Conservation (phyloP, 1,140 invertebrate genomes). For the Plodia interpunctella region DNA sequence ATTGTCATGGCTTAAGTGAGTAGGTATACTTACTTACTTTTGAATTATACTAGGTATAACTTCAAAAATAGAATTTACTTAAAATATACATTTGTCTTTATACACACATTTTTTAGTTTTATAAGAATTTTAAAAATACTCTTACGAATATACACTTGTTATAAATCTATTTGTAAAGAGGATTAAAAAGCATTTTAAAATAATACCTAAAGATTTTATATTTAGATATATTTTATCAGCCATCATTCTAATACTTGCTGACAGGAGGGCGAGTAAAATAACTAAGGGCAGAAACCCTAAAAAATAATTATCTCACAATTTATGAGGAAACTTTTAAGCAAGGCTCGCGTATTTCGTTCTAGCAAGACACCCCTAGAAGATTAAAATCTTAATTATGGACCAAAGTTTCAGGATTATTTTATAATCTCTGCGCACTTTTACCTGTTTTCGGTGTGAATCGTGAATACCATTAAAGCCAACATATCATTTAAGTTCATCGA, state of each 20-base stretch:
- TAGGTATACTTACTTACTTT: no score
- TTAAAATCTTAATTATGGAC: constrained; percentile 70
- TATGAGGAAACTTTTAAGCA: constrained; percentile 59
- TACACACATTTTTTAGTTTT: no score
- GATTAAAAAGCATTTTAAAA: no score
- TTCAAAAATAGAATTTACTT: no score
- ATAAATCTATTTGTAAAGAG: no score
- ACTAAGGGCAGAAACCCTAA: constrained; percentile 29
- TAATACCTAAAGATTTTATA: background rate
- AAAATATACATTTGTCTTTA: no score
- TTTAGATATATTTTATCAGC: background rate
- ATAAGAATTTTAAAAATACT: no score
- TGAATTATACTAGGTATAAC: no score
- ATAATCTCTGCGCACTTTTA: constrained; percentile 50
- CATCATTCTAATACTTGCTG: background rate
- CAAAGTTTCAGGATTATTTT: constrained; percentile 60
- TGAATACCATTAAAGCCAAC: no score
- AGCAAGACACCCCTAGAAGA: constrained; percentile 44
- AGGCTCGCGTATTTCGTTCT: constrained; percentile 51
- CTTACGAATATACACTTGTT: no score
- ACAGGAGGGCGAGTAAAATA: constrained; percentile 9
- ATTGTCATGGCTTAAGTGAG: no score
- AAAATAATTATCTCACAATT: constrained; percentile 63
- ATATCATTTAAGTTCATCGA: constrained; percentile 28
- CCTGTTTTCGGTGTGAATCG: constrained; percentile 42